phyloP scores from a whole-genome alignment of 2,797 vertebrate genomes.

The Semotilus atromaculatus region DNA sequence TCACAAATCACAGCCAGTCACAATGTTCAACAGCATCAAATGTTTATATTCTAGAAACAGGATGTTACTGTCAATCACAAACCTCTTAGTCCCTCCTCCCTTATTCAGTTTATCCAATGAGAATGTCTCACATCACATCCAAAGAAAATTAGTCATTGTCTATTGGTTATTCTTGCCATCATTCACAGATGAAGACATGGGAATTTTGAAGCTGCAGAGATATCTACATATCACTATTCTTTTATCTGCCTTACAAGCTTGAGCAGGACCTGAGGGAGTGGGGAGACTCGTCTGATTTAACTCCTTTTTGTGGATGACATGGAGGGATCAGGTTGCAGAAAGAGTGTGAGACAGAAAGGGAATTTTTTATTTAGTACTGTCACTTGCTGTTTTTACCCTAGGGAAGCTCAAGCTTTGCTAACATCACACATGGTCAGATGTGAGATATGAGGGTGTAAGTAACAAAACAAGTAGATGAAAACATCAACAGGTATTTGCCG shows the following conservation, averaged over 20 bases:
- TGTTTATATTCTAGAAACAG: background rate
- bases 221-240: conserved; percentile 67
- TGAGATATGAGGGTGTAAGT: background rate
- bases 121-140: conserved; percentile 66
- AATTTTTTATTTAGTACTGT: conserved; percentile 79
- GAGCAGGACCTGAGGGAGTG: conserved; percentile 72
- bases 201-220: conserved; percentile 61
- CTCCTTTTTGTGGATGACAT: conserved; percentile 71
- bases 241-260: conserved; percentile 73
- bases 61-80: background rate
- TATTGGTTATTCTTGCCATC: conserved; percentile 63
- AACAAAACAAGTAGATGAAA: conserved; percentile 2
- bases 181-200: conserved; percentile 68
- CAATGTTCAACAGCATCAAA: background rate
- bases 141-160: conserved; percentile 46
- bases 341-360: conserved; percentile 58
- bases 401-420: conserved; percentile 65
- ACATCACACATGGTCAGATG: conserved; percentile 74
- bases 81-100: conserved; percentile 55
- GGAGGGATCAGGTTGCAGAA: conserved; percentile 66
- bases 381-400: conserved; percentile 70
- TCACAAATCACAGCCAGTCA: background rate
- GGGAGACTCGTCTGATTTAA: conserved; percentile 75
- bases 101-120: conserved; percentile 59
- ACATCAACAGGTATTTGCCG: background rate